Base-by-base conservation (phyloP, 2,888 invertebrate species). In the Syritta pipiens region DNA sequence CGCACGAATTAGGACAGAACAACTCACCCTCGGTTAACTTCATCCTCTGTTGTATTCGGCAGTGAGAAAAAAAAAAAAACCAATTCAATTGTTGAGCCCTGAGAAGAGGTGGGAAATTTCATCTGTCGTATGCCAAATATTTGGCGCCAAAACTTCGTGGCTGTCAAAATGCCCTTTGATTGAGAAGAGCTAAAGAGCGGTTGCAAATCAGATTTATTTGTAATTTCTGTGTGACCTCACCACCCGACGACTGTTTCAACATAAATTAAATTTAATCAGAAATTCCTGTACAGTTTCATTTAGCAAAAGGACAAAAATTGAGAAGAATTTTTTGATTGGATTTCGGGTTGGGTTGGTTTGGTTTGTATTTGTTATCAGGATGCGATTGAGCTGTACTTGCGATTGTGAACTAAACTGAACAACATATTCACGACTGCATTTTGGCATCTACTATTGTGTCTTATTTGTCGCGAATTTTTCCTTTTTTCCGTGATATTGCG, bases 91-190 rank as follows among this genome's bases (percentile, higher is more conserved):
- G 35, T 48, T 65, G 32, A 44, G 20, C 65, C 28, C 60, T 55
- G 44, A 42, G 20, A n/a, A n/a, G n/a, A 12, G 40, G 5, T 28
- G 26, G 28, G 67, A 10, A 42, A 14, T 60, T 46, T 63, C 79
- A 79, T 79, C 57, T 74, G 72, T 63, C 74, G 60, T 30, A 62
- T 79, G 74, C 67, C 62, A 67, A 62, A 67, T 22, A 7, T 79
- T 76, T 79, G 79, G 79, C 74, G 79, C 79, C 79, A 74, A 79
- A 79, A 51, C 5, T 1, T 4, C n/a, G 6, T 22, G 72, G 20
- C 62, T 79, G 79, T 79, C 79, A 79, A 44, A 26, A 2, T 32
- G 20, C n/a, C 0, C 28, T 14, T 26, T 32, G 37, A 35, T 26
- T 26, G 22, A 10, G 6, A 6, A 30, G 14, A 14, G 37, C 9